phyloP scores from a whole-genome alignment of 2,888 invertebrate species.

The Eupeodes latifasciatus region DNA sequence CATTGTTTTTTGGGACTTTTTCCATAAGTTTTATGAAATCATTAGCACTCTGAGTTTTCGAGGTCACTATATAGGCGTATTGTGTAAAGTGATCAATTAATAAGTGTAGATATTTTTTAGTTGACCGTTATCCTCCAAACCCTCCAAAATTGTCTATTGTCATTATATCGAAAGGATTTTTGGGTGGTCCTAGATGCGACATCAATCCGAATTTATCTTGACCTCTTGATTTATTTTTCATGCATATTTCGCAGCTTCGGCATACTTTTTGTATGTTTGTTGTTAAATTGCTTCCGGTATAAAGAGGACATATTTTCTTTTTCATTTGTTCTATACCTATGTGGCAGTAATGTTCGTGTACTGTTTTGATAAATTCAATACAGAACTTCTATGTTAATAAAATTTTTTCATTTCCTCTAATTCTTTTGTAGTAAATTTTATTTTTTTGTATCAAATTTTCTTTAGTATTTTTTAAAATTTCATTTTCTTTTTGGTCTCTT shows the following conservation, averaged over 20 bases:
- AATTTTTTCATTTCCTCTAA: slow-evolving; percentile 38
- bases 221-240: neutral
- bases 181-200: neutral
- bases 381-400: slow-evolving; percentile 60
- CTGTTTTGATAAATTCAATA: slow-evolving; percentile 57
- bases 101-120: slow-evolving; percentile 80
- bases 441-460: slow-evolving; percentile 37
- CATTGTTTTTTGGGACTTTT: slow-evolving; percentile 1
- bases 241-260: neutral
- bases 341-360: slow-evolving; percentile 65
- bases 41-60: slow-evolving; percentile 60
- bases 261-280: slow-evolving; percentile 6
- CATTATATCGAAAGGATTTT: slow-evolving; percentile 69
- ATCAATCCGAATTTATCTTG: neutral
- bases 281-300: slow-evolving; percentile 9
- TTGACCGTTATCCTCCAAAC: slow-evolving; percentile 79
- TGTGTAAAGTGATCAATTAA: slow-evolving; percentile 79
- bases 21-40: slow-evolving; percentile 64
- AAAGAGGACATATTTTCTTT: slow-evolving; percentile 63
- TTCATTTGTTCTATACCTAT: slow-evolving; percentile 65
- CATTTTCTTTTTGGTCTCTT: slow-evolving; percentile 41
- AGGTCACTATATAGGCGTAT: slow-evolving; percentile 78
- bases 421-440: slow-evolving; percentile 29
- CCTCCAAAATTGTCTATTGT: slow-evolving; percentile 80
- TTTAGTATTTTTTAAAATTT: slow-evolving; percentile 34